Conservation (phyloP, 92 coral and sea anemone genomes). For the Siderastrea radians region DNA sequence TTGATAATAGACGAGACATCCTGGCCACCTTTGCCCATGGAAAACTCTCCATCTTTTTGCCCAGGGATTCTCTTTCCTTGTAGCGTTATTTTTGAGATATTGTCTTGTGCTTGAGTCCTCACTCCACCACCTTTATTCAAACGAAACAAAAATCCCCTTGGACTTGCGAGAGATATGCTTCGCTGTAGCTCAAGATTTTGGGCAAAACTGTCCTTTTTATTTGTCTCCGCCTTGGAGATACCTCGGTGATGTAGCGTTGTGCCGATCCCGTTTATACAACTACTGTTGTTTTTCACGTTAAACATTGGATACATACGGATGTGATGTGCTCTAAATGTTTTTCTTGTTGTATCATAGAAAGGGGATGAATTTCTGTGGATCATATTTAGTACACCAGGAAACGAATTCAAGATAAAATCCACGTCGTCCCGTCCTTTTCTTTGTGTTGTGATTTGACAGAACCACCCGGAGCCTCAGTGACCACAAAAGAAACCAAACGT, state of each 20-base stretch:
- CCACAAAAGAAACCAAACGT: neutral
- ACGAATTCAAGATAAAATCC: neutral
- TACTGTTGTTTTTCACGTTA: too few relatives aligned
- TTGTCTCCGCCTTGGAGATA: neutral
- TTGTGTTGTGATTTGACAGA: too few relatives aligned
- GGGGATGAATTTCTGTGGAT: neutral
- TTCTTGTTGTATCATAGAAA: neutral
- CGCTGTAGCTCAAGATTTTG: slow-evolving; percentile 23
- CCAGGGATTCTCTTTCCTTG: neutral
- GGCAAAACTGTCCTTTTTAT: neutral
- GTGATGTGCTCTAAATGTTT: neutral
- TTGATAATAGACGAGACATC: slow-evolving; percentile 23
- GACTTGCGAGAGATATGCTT: slow-evolving; percentile 28
- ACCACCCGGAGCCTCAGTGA: too few relatives aligned
- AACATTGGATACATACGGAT: slow-evolving; percentile 11
- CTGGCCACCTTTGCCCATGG: neutral
- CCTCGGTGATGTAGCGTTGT: slow-evolving; percentile 8
- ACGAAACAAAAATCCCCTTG: slow-evolving; percentile 43
- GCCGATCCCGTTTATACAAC: too few relatives aligned
- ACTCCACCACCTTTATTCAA: slow-evolving; percentile 17
- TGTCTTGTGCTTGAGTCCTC: neutral
- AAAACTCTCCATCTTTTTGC: neutral
- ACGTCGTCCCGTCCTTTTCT: neutral
- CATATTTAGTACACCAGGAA: neutral
- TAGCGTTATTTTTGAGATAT: neutral